Evolutionary conservation across 2,797 vertebrate genomes (phyloP).

Genomic region (Hyperoplus immaculatus): DNA sequence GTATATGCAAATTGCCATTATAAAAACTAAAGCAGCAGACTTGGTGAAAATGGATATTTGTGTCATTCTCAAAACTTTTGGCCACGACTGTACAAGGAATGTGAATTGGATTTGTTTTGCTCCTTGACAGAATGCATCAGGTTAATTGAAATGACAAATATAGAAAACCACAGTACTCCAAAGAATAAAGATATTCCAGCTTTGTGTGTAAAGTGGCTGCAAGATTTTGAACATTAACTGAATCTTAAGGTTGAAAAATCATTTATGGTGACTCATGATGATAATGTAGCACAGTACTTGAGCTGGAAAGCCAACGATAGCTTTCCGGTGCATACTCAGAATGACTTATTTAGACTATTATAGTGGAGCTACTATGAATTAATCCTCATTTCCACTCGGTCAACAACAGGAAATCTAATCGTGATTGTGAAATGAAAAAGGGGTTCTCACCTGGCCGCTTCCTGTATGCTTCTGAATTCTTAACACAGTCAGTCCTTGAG

Average conservation of each 20-base stretch:
- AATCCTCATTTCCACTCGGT: neutral
- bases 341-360: conserved; percentile 1
- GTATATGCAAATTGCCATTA: no score
- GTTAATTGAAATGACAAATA: neutral
- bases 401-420: no score
- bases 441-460: neutral
- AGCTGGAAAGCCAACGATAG: neutral
- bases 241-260: neutral
- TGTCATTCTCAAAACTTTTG: no score
- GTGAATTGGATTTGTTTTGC: conserved; percentile 20
- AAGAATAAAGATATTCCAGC: neutral
- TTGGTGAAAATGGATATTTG: no score
- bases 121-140: neutral
- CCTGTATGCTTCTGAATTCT: neutral
- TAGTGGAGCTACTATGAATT: neutral
- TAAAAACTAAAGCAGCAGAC: no score
- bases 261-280: conserved; percentile 5
- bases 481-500: neutral
- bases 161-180: neutral
- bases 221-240: neutral
- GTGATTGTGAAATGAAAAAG: neutral
- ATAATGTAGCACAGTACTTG: neutral
- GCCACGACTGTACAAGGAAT: no score
- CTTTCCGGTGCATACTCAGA: neutral
- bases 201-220: neutral